phyloP scores from a whole-genome alignment of 2,888 invertebrate species.

The Caenorhabditis macrosperma region DNA sequence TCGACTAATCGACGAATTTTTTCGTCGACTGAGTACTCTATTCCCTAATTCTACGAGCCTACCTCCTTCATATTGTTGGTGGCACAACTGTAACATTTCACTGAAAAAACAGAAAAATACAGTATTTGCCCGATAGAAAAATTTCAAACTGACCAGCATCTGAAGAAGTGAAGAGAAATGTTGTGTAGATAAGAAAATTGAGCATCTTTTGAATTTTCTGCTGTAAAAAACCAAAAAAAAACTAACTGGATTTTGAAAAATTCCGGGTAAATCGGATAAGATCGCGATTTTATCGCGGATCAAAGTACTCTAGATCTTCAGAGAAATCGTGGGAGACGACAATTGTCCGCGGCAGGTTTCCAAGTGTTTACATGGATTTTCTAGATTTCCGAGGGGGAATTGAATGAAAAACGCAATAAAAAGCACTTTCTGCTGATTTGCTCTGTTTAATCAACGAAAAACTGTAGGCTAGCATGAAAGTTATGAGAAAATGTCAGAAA shows the following conservation, averaged over 20 bases:
- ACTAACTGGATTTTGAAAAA: too few relatives aligned
- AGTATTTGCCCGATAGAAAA: background rate
- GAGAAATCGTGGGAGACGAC: background rate
- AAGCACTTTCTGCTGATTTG: too few relatives aligned
- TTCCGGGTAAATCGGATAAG: background rate
- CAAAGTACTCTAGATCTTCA: background rate
- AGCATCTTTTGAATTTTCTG: slow-evolving; percentile 15
- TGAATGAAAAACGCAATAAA: too few relatives aligned
- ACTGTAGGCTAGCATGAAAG: too few relatives aligned
- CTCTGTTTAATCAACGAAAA: too few relatives aligned
- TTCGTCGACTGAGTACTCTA: too few relatives aligned
- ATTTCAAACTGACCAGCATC: background rate
- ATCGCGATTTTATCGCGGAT: background rate
- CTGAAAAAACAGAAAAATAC: slow-evolving; percentile 49
- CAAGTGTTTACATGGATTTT: background rate
- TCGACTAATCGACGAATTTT: too few relatives aligned
- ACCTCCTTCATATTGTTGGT: slow-evolving; percentile 76
- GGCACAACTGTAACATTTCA: slow-evolving; percentile 78
- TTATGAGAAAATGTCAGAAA: background rate
- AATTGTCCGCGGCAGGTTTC: background rate
- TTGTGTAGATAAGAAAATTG: slow-evolving; percentile 24
- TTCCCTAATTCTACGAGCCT: too few relatives aligned
- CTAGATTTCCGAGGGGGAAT: background rate
- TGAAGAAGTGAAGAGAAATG: slow-evolving; percentile 28
- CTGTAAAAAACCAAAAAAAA: background rate